Evolutionary conservation across 2,797 vertebrate genomes (phyloP).

Genomic region (Vultur gryphus): DNA sequence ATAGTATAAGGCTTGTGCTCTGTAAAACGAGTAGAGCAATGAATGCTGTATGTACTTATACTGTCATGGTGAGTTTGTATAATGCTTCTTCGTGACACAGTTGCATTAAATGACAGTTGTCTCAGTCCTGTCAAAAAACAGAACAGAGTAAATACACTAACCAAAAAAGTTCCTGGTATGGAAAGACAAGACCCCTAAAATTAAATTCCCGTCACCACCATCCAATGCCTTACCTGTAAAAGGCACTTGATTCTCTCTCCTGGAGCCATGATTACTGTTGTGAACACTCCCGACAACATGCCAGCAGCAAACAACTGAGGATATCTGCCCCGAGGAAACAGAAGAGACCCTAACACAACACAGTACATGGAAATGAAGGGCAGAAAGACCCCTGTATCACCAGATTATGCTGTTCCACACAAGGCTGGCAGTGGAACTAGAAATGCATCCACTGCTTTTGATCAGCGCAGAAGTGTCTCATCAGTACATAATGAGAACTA

Average conservation of each 20-base stretch:
- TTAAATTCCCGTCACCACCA: not conserved
- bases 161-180: not conserved
- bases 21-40: not conserved
- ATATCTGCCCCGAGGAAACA: slow-evolving; percentile 79
- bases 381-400: not conserved
- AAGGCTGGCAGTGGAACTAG: not conserved
- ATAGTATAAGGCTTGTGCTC: not conserved
- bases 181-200: not conserved
- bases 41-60: not conserved
- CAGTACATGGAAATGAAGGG: not conserved
- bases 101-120: not conserved
- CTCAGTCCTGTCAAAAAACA: not conserved
- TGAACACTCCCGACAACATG: slow-evolving; percentile 96
- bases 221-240: slow-evolving; percentile 84
- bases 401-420: not conserved
- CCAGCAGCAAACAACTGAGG: slow-evolving; percentile 94
- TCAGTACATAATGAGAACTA: not conserved
- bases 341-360: slow-evolving; percentile 13
- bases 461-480: not conserved
- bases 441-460: not conserved
- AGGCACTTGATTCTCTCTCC: slow-evolving; percentile 98
- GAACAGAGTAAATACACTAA: not conserved
- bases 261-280: slow-evolving; percentile 95
- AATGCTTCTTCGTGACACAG: not conserved
- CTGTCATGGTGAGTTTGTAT: not conserved